Evolutionary conservation across 1,140 invertebrate species (phyloP).

Genomic region (Euwallacea fornicatus): DNA sequence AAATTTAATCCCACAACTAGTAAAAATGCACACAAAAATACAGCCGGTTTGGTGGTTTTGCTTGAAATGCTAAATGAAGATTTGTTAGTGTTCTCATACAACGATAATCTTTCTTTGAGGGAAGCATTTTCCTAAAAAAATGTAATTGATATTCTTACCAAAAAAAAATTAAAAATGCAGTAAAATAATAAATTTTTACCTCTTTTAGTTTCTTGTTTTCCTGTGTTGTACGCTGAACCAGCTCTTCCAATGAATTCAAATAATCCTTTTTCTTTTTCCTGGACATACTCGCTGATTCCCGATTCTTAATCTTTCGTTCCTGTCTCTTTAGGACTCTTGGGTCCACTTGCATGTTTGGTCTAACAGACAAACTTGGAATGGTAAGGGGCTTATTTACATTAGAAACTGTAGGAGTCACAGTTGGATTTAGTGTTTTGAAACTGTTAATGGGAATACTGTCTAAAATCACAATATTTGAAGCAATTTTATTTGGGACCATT

Average conservation of each 20-base stretch:
- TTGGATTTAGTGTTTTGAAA: conserved; percentile 8
- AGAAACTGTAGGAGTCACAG: conserved; percentile 14
- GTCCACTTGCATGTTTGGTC: conserved; percentile 40
- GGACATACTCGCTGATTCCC: conserved; percentile 86
- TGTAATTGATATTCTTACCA: neutral
- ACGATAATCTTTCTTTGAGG: conserved; percentile 41
- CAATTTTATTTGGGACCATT: neutral
- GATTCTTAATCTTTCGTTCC: conserved; percentile 88
- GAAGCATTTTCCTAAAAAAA: conserved; percentile 46
- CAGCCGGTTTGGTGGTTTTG: conserved; percentile 42
- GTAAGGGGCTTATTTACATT: conserved; percentile 21
- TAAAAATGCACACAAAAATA: conserved; percentile 46
- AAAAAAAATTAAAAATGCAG: too few species aligned
- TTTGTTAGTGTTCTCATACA: conserved; percentile 29
- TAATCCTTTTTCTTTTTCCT: conserved; percentile 93
- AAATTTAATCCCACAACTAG: conserved; percentile 47
- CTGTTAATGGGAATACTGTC: conserved; percentile 40
- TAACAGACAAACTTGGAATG: conserved; percentile 33
- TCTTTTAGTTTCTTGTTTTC: conserved; percentile 73
- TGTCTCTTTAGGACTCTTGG: conserved; percentile 74
- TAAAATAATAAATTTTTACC: conserved; percentile 57
- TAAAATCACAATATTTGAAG: conserved; percentile 43
- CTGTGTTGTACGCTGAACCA: conserved; percentile 68
- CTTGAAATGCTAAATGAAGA: conserved; percentile 20
- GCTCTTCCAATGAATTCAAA: conserved; percentile 73